phyloP scores from a whole-genome alignment of 2,113 vertebrate species.

The Lamprotornis superbus region DNA sequence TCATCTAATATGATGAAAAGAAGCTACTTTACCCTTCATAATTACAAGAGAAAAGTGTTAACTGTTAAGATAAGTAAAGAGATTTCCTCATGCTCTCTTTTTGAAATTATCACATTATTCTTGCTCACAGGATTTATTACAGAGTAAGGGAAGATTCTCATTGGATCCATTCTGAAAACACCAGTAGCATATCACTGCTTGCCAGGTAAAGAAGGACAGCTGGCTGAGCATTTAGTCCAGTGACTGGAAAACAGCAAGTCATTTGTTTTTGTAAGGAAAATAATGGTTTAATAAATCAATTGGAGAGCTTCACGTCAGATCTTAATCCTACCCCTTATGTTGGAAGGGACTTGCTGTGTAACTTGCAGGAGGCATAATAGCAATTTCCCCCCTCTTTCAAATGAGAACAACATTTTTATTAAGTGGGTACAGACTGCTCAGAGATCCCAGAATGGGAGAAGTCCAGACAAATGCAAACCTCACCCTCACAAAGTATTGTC shows the following conservation, averaged over 20 bases:
- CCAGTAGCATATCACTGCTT: not conserved
- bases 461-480: not conserved
- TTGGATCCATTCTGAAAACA: not conserved
- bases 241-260: not conserved
- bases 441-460: not conserved
- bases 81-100: not conserved
- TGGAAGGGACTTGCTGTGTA: not conserved
- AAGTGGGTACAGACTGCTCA: not conserved
- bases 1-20: not conserved
- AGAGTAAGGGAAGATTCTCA: not conserved
- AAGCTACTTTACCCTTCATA: not conserved
- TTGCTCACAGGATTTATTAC: not conserved
- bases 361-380: not conserved
- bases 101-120: not conserved
- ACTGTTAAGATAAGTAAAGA: not conserved
- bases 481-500: not conserved
- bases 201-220: not conserved
- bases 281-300: not conserved
- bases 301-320: not conserved
- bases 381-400: not conserved
- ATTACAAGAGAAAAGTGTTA: not conserved
- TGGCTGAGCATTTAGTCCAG: not conserved
- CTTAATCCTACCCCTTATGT: not conserved
- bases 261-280: not conserved
- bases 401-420: not conserved